Conservation (phyloP, 2,888 invertebrate species). For the Leptura quadrifasciata region DNA sequence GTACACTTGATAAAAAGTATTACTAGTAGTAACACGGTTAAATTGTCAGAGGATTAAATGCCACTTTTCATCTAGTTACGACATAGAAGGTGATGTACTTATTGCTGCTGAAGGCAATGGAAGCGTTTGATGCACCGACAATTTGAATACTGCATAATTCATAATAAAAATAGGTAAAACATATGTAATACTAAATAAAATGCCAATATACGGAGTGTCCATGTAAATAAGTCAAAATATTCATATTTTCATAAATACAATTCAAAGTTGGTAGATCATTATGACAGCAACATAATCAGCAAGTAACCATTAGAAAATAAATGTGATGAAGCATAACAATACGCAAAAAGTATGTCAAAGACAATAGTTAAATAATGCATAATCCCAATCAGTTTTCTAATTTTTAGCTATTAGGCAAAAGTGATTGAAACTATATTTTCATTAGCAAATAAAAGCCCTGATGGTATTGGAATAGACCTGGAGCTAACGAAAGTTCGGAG, state of each 20-base stretch:
- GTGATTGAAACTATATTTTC: too few species aligned
- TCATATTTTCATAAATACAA: not conserved
- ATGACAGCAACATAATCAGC: too few species aligned
- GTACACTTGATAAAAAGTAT: constrained; percentile 32
- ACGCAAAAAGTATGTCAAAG: too few species aligned
- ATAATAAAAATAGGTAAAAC: constrained; percentile 13
- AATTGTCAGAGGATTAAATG: constrained; percentile 33
- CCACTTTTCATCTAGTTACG: constrained; percentile 31
- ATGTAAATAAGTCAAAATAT: not conserved
- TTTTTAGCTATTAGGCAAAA: too few species aligned
- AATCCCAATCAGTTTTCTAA: too few species aligned
- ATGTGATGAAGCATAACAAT: too few species aligned
- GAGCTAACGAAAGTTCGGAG: too few species aligned
- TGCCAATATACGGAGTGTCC: not conserved
- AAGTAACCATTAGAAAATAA: too few species aligned
- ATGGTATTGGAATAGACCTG: too few species aligned
- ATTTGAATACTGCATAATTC: constrained; percentile 30
- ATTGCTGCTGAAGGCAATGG: constrained; percentile 19
- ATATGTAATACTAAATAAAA: not conserved
- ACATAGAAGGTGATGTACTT: constrained; percentile 23
- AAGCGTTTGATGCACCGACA: constrained; percentile 25
- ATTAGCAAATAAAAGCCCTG: too few species aligned
- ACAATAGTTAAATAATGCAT: too few species aligned
- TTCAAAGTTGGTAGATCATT: too few species aligned
- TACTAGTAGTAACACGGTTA: constrained; percentile 26